Conservation (phyloP, 92 coral and sea anemone genomes). For the Diadumene lineata region DNA sequence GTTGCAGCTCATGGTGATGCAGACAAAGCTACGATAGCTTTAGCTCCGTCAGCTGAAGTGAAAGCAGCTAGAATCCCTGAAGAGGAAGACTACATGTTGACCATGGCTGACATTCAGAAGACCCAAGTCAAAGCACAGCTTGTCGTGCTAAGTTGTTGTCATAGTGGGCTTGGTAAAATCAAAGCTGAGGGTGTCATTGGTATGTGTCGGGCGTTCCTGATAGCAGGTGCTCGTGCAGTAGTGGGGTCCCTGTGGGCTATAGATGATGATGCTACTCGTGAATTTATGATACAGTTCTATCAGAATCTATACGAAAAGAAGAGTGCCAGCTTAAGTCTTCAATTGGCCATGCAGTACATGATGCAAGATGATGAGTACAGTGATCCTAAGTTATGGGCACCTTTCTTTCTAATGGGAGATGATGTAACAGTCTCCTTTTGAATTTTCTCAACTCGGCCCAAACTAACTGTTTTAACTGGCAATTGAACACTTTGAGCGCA, state of each 20-base stretch:
- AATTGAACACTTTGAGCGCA: too few species aligned
- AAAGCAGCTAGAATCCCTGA: slow-evolving; percentile 20
- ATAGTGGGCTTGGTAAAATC: slow-evolving; percentile 30
- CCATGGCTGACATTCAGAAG: slow-evolving; percentile 27
- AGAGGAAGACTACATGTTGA: slow-evolving; percentile 24
- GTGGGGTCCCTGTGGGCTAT: slow-evolving; percentile 19
- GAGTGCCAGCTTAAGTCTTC: slow-evolving; percentile 12
- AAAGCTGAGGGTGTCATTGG: slow-evolving; percentile 20
- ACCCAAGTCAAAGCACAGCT: slow-evolving; percentile 15
- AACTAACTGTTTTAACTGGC: too few species aligned
- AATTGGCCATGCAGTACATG: background rate
- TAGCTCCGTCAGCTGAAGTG: slow-evolving; percentile 28
- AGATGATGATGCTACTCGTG: slow-evolving; percentile 23
- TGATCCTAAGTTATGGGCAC: background rate
- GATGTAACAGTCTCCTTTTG: background rate
- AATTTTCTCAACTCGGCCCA: too few species aligned
- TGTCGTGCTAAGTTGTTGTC: slow-evolving; percentile 26
- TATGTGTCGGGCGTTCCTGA: slow-evolving; percentile 31
- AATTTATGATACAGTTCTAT: slow-evolving; percentile 12
- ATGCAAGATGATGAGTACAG: background rate
- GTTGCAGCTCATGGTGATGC: slow-evolving; percentile 19
- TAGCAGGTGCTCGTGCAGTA: slow-evolving; percentile 29
- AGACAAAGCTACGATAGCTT: slow-evolving; percentile 2
- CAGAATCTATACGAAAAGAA: background rate
- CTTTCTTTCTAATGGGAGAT: slow-evolving; percentile 12